phyloP scores from a whole-genome alignment of 2,113 vertebrate genomes.

The Pycnonotus jocosus region DNA sequence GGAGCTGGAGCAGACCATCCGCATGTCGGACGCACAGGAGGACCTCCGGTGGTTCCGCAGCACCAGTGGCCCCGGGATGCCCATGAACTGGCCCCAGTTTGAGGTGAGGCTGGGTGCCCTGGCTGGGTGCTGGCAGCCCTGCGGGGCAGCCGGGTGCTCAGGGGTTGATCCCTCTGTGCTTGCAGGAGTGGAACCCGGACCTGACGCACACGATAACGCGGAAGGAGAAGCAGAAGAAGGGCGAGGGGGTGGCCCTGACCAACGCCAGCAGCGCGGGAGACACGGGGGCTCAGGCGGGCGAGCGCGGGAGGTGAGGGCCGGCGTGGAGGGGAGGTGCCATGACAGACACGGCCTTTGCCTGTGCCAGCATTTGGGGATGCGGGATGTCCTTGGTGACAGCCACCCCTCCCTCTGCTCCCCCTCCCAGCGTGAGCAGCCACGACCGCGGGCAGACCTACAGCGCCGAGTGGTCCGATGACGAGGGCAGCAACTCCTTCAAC shows the following conservation, averaged over 20 bases:
- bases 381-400: fast-evolving
- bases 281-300: slow-evolving; percentile 81
- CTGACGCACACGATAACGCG: slow-evolving; percentile 83
- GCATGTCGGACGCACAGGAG: slow-evolving; percentile 89
- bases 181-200: slow-evolving; percentile 94
- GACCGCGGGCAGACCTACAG: slow-evolving; percentile 89
- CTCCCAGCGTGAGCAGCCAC: slow-evolving; percentile 90
- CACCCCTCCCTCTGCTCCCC: not conserved
- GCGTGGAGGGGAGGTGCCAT: fast-evolving
- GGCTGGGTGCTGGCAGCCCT: not conserved
- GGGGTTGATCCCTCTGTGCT: not conserved
- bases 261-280: slow-evolving; percentile 80
- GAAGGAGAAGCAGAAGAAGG: slow-evolving; percentile 93
- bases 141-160: fast-evolving
- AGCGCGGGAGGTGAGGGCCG: slow-evolving; percentile 84
- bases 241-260: slow-evolving; percentile 80
- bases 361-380: fast-evolving
- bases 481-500: slow-evolving; percentile 84
- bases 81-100: slow-evolving; percentile 97
- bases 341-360: fast-evolving
- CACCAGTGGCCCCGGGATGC: slow-evolving; percentile 90
- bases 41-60: slow-evolving; percentile 98
- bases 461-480: slow-evolving; percentile 93
- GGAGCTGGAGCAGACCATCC: slow-evolving; percentile 91
- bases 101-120: slow-evolving; percentile 75